Evolutionary conservation across 2,888 invertebrate species (phyloP), one percentile per base, ranked within the genome.

Genomic region (Sinohyriopsis cumingii): DNA sequence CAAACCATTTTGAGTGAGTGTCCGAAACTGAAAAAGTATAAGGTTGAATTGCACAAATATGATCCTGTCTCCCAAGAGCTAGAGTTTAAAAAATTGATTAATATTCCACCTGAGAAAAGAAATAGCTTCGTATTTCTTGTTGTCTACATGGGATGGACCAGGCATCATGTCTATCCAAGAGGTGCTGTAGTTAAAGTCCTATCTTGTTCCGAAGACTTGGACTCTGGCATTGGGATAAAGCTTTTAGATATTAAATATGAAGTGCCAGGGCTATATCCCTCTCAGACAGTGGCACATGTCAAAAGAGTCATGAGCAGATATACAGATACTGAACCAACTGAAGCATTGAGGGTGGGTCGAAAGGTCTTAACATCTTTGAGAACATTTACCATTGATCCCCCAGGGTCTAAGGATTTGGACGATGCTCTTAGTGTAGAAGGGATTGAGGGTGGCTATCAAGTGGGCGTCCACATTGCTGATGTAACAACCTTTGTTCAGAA

Each of bases 51-150:
- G 15, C 12, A 45, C 45, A 45, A 45, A 45, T 45, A 12, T 45
- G 45, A 45, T 45, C 45, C 45, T 12, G 12, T 3, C 45, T 12
- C 45, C 45, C 12, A 45, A 45, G 45, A 45, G 45, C 45, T 45
- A 15, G 57, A 68, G 12, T 71, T 63, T 24, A 70, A 72, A 45
- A 45, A 68, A 18, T 45, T 69, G 7, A 66, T 72, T 55, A 67
- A 68, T 22, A 68, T 79, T 28, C 68, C 71, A 59, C 79, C 81
- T 22, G 76, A 72, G 56, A 71, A 75, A 22, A 65, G 73, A 59
- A 72, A 73, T 25, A 77, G 73, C 15, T 80, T 72, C 63, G 76
- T 82, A 5, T 82, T 84, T 71, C 68, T 79, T 12, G 82, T 82
- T 6, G 84, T 72, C 6, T 74, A 74, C 28, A 69, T 82, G 12